Evolutionary conservation across 1,140 invertebrate genomes (phyloP).

Genomic region (Zophobas morio): DNA sequence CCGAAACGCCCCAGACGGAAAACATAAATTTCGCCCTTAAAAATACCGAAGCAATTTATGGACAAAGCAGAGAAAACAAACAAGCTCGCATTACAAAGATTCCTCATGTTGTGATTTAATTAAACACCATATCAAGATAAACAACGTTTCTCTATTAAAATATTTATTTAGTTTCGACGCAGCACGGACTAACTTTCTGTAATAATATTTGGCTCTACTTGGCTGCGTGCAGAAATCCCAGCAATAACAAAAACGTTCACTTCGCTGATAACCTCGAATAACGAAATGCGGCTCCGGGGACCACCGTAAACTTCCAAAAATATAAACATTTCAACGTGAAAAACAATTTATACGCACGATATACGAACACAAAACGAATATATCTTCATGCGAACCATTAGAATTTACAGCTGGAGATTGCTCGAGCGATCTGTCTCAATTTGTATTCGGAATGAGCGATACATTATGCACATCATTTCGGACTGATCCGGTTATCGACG

Average conservation of each 20-base stretch:
- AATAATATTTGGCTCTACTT: conserved; percentile 48
- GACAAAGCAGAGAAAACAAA: conserved; percentile 27
- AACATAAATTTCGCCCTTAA: background rate
- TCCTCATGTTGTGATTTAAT: conserved; percentile 50
- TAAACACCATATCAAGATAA: conserved; percentile 45
- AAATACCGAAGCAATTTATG: background rate
- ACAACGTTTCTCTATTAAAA: conserved; percentile 35
- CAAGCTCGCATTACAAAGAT: conserved; percentile 35
- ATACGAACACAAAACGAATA: conserved; percentile 6
- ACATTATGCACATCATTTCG: no score
- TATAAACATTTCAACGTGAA: conserved; percentile 22
- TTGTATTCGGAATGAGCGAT: no score
- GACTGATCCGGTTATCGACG: no score
- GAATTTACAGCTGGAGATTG: background rate
- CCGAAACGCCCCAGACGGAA: background rate
- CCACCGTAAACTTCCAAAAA: conserved; percentile 18
- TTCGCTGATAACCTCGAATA: conserved; percentile 31
- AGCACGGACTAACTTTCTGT: conserved; percentile 28
- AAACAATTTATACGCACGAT: conserved; percentile 14
- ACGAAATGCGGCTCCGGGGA: conserved; percentile 19
- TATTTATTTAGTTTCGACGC: conserved; percentile 29
- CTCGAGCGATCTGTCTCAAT: no score
- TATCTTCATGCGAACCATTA: background rate
- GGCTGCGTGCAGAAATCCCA: conserved; percentile 16
- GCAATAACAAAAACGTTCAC: conserved; percentile 27